Conservation (phyloP, 1,140 invertebrate genomes). For the Nasonia longicornis region DNA sequence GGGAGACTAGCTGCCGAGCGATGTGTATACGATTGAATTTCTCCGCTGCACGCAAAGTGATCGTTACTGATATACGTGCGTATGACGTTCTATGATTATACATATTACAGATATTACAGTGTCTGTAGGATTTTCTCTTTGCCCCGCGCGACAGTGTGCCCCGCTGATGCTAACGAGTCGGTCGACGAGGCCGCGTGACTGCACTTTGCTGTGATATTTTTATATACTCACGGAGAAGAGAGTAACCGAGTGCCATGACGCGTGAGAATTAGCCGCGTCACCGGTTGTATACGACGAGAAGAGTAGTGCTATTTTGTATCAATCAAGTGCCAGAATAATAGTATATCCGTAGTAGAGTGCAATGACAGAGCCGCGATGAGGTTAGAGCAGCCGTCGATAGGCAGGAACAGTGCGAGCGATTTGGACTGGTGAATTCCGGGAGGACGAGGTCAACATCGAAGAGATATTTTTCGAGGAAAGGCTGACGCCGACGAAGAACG, state of each 20-base stretch:
- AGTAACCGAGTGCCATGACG: not conserved
- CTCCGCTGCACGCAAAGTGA: not conserved
- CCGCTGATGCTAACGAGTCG: too few species aligned
- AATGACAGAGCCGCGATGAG: constrained; percentile 47
- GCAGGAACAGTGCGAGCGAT: constrained; percentile 37
- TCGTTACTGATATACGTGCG: not conserved
- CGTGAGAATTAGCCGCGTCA: not conserved
- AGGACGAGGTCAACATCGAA: not conserved
- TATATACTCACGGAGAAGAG: too few species aligned
- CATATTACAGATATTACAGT: not conserved
- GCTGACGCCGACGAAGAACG: constrained; percentile 44
- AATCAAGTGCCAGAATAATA: not conserved
- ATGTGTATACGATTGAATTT: not conserved
- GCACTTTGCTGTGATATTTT: too few species aligned
- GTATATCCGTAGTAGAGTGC: constrained; percentile 20
- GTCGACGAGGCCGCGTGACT: too few species aligned
- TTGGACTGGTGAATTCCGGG: not conserved
- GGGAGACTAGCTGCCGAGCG: not conserved
- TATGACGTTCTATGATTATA: not conserved
- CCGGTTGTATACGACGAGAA: not conserved
- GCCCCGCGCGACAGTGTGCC: too few species aligned
- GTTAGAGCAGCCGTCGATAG: constrained; percentile 43
- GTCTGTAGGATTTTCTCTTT: not conserved
- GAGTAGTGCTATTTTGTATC: not conserved
- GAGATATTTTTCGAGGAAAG: constrained; percentile 28